These are phyloP conservation scores for Drosophila emarginata DNA, from an alignment of 2,888 invertebrate species.

Conservation along the genomic window DNA sequence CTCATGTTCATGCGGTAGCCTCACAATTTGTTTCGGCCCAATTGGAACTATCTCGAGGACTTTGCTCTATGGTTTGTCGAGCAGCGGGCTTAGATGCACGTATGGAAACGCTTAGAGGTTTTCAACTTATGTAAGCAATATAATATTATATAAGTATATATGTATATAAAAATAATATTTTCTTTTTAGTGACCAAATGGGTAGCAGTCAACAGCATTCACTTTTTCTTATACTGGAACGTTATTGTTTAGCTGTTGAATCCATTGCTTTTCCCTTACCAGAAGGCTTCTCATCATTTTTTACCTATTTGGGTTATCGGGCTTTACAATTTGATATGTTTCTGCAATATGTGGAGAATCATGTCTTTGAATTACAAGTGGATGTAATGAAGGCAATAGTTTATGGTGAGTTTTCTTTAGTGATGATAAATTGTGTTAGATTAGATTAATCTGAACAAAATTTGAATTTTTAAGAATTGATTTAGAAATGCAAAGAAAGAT, in stretches of 20 bases:
- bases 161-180: not conserved
- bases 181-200: constrained; percentile 87
- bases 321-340: constrained; percentile 90
- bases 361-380: constrained; percentile 93
- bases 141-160: not conserved
- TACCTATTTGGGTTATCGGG: constrained; percentile 92
- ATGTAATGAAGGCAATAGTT: constrained; percentile 92
- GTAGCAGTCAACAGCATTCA: constrained; percentile 87
- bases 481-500: no score
- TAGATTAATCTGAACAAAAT: no score
- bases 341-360: constrained; percentile 92
- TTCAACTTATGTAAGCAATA: constrained; percentile 88
- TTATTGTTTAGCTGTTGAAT: constrained; percentile 90
- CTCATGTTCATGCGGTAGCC: constrained; percentile 90
- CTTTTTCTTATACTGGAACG: constrained; percentile 91
- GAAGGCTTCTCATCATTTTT: constrained; percentile 95
- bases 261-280: constrained; percentile 91
- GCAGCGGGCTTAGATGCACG: constrained; percentile 87
- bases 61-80: constrained; percentile 89
- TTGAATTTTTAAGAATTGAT: no score
- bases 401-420: constrained; percentile 85
- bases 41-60: constrained; percentile 89
- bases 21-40: constrained; percentile 92
- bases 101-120: constrained; percentile 89
- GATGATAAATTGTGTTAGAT: no score